Conservation (phyloP, 2,113 vertebrate species). For the Thunnus thynnus region DNA sequence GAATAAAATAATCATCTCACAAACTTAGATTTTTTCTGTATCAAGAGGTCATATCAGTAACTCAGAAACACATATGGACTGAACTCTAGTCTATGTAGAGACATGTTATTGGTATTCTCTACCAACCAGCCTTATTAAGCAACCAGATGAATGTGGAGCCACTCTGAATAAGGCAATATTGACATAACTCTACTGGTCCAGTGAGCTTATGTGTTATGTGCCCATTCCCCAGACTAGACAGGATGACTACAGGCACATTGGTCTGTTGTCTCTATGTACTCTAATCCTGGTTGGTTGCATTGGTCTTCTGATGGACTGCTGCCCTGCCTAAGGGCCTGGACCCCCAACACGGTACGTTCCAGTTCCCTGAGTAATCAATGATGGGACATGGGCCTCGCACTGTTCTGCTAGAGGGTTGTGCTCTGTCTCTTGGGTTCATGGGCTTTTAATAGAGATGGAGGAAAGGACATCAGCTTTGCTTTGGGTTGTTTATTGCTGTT, state of each 20-base stretch:
- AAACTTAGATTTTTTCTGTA: neutral
- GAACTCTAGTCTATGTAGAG: slow-evolving; percentile 8
- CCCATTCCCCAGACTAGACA: slow-evolving; percentile 54
- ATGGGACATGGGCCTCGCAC: slow-evolving; percentile 35
- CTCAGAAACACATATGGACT: neutral
- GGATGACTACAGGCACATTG: slow-evolving; percentile 46
- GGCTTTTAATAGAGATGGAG: slow-evolving; percentile 25
- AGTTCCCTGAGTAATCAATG: slow-evolving; percentile 70
- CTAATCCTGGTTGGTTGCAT: slow-evolving; percentile 52
- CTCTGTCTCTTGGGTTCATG: neutral
- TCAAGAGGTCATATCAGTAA: neutral
- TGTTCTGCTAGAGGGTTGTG: neutral
- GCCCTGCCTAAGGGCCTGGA: slow-evolving; percentile 54
- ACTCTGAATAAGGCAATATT: slow-evolving; percentile 72
- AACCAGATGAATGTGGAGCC: slow-evolving; percentile 61
- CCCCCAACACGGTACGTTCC: slow-evolving; percentile 60
- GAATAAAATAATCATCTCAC: neutral
- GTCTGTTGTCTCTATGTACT: slow-evolving; percentile 39
- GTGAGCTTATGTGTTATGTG: slow-evolving; percentile 66
- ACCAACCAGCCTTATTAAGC: slow-evolving; percentile 43
- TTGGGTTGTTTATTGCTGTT: slow-evolving; percentile 9
- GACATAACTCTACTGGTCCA: slow-evolving; percentile 71
- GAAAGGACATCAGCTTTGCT: slow-evolving; percentile 16
- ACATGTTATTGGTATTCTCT: slow-evolving; percentile 45
- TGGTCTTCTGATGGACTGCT: slow-evolving; percentile 61